A percentile compares a stretch with the other conserved stretches of the same genome.
Conservation (phyloP, 2,797 vertebrate genomes). For the Luscinia luscinia region DNA sequence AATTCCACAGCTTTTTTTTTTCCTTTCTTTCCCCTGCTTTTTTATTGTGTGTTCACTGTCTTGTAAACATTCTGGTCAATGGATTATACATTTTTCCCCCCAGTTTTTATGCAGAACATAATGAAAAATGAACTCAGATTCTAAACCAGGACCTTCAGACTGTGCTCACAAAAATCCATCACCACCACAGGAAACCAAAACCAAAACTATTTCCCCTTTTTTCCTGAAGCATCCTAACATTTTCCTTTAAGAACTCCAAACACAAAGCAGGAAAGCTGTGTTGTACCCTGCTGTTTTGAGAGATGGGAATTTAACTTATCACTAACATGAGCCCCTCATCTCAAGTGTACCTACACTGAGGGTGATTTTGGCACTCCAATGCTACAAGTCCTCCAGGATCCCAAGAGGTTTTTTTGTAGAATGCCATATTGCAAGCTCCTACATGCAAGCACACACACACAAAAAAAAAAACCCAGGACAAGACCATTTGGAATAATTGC, state of each 20-base stretch:
- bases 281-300: not conserved
- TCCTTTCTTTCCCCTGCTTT: not conserved
- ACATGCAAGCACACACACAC: not conserved
- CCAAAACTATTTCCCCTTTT: conserved; percentile 28
- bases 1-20: not conserved
- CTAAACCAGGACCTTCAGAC: not conserved
- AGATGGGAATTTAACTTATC: not conserved
- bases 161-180: not conserved
- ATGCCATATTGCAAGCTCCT: not conserved
- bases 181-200: conserved; percentile 45
- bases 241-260: conserved; percentile 26
- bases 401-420: not conserved
- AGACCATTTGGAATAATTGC: not conserved
- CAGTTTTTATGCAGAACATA: not conserved
- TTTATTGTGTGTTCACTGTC: not conserved
- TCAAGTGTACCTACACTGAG: not conserved
- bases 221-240: not conserved
- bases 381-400: not conserved
- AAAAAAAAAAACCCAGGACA: not conserved
- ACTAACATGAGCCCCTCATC: not conserved
- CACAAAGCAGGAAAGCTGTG: not conserved
- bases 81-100: not conserved
- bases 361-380: not conserved
- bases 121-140: not conserved
- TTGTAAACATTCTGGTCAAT: not conserved